Conservation (phyloP, 1,140 invertebrate species). For the Geopemphigus sp. region DNA sequence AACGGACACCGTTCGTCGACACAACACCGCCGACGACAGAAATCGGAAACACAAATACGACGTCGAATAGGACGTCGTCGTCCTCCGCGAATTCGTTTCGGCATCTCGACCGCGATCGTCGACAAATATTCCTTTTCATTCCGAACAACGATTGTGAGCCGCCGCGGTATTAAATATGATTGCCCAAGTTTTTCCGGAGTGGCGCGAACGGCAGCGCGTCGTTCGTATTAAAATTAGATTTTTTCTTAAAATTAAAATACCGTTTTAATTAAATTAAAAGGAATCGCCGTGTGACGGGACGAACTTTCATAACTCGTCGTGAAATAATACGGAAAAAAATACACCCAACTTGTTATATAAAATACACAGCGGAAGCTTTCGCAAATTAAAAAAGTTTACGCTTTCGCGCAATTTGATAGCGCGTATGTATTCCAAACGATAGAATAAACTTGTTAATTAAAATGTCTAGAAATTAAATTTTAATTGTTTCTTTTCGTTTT, state of each 20-base stretch:
- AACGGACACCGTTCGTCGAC: too few species aligned
- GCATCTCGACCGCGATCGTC: too few species aligned
- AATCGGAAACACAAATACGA: too few species aligned
- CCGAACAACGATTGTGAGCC: too few species aligned
- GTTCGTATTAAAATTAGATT: not conserved
- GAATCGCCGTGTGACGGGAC: not conserved
- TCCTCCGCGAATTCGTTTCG: too few species aligned
- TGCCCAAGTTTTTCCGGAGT: too few species aligned
- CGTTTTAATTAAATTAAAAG: constrained; percentile 18
- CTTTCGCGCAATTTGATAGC: constrained; percentile 11
- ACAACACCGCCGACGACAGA: too few species aligned
- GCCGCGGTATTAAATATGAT: not conserved
- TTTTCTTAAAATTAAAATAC: not conserved
- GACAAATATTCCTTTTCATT: too few species aligned
- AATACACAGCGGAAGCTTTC: not conserved
- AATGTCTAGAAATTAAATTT: constrained; percentile 8
- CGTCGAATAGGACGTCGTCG: too few species aligned
- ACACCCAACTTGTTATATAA: constrained; percentile 17
- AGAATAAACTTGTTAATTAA: constrained; percentile 21
- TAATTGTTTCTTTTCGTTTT: constrained; percentile 8
- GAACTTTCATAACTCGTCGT: constrained; percentile 15
- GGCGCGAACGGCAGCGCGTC: too few species aligned
- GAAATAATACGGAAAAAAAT: not conserved
- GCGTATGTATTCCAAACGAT: constrained; percentile 21
- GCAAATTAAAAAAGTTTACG: constrained; percentile 32